Evolutionary conservation across 2,113 vertebrate genomes (phyloP), one percentile per base, ranked within the genome.

Genomic region (Anthoscopus minutus): DNA sequence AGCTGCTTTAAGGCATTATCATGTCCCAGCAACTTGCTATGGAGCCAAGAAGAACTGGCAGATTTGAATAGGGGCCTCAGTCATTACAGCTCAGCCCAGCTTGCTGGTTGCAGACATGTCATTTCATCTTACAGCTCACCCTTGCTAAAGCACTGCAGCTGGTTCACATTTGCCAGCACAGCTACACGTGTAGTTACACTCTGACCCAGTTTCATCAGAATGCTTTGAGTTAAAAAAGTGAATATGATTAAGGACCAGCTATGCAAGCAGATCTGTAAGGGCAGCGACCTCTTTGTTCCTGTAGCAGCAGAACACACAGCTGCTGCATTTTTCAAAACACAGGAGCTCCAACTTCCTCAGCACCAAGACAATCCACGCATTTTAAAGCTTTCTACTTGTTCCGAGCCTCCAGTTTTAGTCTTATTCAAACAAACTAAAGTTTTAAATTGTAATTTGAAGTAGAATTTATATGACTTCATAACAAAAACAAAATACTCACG

Each of bases 261-360:
- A 81, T 73, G 91, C 88, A 88, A 88, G 88, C 88, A 86, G 83
- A 94, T 94, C 88, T 83, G 64, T 62, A 73, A 86, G 91, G 92
- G 86, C 95, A 94, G 91, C 15, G 58, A 96, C 95, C 86, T 90
- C 88, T 79, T 27, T 93, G 95, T 88, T 92, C 82, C 53, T 83
- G 93, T 37, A 92, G 96, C 96, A 95, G 96, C 89, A 88, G 94
- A 96, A 94, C 94, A 97, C 94, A 94, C 94, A 96, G 97, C 96
- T 97, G 97, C 96, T 92, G 56, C 93, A 86, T 96, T 91, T 96
- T 97, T 97, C 91, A 96, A 96, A 95, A 95, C 96, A 97, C 85
- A 69, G 81, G 94, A 96, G 93, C 92, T 93, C 95, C 93, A 95
- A 91, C 94, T 95, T 96, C 89, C 94, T 89, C 93, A 92, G 76